Conservation (phyloP, 2,797 vertebrate species). For the Melanotaenia boesemani region DNA sequence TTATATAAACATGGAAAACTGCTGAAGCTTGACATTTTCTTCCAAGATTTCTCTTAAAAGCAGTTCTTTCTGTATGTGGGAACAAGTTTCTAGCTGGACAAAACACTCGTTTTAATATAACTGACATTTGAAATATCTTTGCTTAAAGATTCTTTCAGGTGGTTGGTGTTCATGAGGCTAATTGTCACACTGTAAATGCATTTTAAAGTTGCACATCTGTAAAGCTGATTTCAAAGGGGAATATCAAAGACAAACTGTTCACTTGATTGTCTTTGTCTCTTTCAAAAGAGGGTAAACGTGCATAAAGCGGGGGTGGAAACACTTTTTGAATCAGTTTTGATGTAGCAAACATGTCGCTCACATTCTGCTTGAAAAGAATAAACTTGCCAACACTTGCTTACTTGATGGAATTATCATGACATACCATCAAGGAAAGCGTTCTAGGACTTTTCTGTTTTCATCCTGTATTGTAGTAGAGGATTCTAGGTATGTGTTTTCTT, state of each 20-base stretch:
- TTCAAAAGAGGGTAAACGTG: background rate
- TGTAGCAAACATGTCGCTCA: background rate
- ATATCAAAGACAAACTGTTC: background rate
- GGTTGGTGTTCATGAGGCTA: no score
- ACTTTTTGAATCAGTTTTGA: background rate
- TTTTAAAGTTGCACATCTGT: no score
- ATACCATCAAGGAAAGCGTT: background rate
- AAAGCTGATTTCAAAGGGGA: background rate
- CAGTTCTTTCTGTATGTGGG: background rate
- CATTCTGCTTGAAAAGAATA: background rate
- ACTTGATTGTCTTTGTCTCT: background rate
- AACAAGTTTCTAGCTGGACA: background rate
- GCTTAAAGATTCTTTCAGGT: no score
- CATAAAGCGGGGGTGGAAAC: background rate
- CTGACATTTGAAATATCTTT: no score
- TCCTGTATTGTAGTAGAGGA: background rate
- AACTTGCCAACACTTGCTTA: background rate
- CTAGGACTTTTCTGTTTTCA: background rate
- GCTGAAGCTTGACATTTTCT: background rate
- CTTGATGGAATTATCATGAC: background rate
- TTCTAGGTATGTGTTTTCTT: background rate
- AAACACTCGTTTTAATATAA: background rate
- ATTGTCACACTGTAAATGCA: no score
- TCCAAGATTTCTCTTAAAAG: background rate
- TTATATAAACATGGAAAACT: background rate